phyloP scores from a whole-genome alignment of 2,888 invertebrate genomes.

The Apoda limacodes region DNA sequence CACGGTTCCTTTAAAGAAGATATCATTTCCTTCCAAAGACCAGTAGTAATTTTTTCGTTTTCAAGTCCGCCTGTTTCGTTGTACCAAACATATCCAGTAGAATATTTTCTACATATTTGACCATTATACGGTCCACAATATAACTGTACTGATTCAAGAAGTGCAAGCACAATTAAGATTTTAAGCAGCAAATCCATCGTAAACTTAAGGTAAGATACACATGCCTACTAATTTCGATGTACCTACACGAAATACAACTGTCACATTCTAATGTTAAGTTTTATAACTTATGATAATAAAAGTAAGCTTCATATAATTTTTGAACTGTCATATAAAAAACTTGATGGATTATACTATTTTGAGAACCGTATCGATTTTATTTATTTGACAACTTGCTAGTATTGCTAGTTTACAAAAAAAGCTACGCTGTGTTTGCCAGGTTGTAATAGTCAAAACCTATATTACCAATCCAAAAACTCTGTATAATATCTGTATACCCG shows the following conservation, averaged over 20 bases:
- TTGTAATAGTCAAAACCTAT: too few relatives aligned
- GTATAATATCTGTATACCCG: too few relatives aligned
- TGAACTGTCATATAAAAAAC: too few relatives aligned
- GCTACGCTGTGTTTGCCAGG: too few relatives aligned
- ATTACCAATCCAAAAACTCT: too few relatives aligned
- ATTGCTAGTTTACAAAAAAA: too few relatives aligned
- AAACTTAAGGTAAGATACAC: too few relatives aligned
- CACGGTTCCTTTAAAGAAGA: slow-evolving; percentile 84
- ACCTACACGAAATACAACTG: slow-evolving; percentile 30
- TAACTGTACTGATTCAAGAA: slow-evolving; percentile 66
- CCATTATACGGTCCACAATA: slow-evolving; percentile 92
- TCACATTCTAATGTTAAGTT: slow-evolving; percentile 45
- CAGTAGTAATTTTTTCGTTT: slow-evolving; percentile 86
- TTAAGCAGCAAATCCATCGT: too few relatives aligned
- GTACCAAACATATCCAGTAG: slow-evolving; percentile 81
- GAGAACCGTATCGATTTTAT: too few relatives aligned
- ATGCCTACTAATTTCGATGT: slow-evolving; percentile 48
- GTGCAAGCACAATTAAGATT: slow-evolving; percentile 45
- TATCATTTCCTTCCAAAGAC: slow-evolving; percentile 90
- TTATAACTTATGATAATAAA: slow-evolving; percentile 29
- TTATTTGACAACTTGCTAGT: too few relatives aligned
- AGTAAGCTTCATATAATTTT: too few relatives aligned
- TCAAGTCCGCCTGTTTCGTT: slow-evolving; percentile 80
- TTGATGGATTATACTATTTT: too few relatives aligned
- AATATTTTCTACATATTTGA: slow-evolving; percentile 79